A percentile compares a stretch with the other conserved stretches of the same genome.
phyloP scores from a whole-genome alignment of 2,888 invertebrate species.

The Zele albiditarsus region DNA sequence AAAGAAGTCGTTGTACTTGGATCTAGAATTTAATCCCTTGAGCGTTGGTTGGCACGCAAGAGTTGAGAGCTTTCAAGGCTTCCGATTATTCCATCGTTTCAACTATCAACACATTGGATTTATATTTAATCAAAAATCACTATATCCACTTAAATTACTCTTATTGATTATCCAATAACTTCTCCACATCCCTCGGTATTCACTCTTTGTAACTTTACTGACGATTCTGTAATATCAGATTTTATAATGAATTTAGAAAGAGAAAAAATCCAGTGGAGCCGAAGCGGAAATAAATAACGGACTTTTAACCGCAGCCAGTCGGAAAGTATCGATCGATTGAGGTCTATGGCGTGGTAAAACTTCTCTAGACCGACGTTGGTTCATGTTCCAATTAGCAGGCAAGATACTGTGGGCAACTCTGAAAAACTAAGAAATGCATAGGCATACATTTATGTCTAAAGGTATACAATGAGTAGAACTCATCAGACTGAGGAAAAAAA shows the following conservation, averaged over 20 bases:
- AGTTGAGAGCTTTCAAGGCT: constrained; percentile 31
- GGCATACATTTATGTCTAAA: background rate
- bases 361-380: constrained; percentile 27
- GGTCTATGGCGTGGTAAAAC: constrained; percentile 20
- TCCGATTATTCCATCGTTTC: constrained; percentile 24
- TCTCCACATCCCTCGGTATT: background rate
- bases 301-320: constrained; percentile 40
- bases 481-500: constrained; percentile 9
- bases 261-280: constrained; percentile 20
- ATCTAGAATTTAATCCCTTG: constrained; percentile 30
- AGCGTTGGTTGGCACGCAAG: constrained; percentile 25
- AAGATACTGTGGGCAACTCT: constrained; percentile 26
- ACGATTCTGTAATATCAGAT: background rate
- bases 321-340: constrained; percentile 39
- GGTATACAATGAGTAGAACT: background rate
- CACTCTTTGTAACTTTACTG: background rate
- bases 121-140: background rate
- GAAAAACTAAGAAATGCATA: constrained; percentile 22
- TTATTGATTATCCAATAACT: background rate
- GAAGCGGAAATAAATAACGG: constrained; percentile 32
- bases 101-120: background rate
- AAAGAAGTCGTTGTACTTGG: constrained; percentile 36
- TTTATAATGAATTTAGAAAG: background rate
- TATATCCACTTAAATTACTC: background rate
- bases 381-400: constrained; percentile 39